Percentiles rank a stretch among this genome's conserved stretches.
Conservation (phyloP, 2,888 invertebrate genomes). For the Pseudococcus longispinus region DNA sequence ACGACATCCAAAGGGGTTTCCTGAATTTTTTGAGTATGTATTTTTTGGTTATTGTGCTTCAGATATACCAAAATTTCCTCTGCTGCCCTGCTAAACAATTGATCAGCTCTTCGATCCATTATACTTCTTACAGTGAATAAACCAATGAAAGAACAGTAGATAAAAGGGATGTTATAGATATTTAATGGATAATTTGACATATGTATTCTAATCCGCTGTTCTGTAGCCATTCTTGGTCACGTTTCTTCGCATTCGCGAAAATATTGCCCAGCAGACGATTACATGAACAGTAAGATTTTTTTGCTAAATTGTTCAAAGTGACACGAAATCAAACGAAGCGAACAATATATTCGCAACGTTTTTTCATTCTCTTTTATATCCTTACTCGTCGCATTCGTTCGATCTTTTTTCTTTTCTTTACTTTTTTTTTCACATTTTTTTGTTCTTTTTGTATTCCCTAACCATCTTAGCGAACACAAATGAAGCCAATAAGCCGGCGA, state of each 20-base stretch:
- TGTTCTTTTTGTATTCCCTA: background rate
- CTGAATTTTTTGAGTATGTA: too few species aligned
- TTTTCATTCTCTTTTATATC: background rate
- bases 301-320: background rate
- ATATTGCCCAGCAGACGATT: background rate
- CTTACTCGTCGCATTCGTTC: background rate
- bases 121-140: too few species aligned
- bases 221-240: background rate
- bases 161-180: too few species aligned
- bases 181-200: too few species aligned
- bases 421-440: background rate
- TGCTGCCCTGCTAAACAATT: too few species aligned
- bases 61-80: too few species aligned
- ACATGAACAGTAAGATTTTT: background rate
- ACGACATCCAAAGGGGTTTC: too few species aligned
- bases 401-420: slow-evolving; percentile 14
- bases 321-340: background rate
- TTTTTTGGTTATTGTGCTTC: too few species aligned
- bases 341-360: background rate
- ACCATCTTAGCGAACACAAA: slow-evolving; percentile 32
- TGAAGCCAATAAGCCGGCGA: slow-evolving; percentile 40
- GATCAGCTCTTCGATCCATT: too few species aligned
- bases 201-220: background rate
- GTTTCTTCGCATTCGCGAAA: background rate
- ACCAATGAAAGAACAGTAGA: too few species aligned